These are phyloP conservation scores for Catalaphyllia jardinei DNA, from an alignment of 64 coral and sea anemone species.

Conservation along the genomic window DNA sequence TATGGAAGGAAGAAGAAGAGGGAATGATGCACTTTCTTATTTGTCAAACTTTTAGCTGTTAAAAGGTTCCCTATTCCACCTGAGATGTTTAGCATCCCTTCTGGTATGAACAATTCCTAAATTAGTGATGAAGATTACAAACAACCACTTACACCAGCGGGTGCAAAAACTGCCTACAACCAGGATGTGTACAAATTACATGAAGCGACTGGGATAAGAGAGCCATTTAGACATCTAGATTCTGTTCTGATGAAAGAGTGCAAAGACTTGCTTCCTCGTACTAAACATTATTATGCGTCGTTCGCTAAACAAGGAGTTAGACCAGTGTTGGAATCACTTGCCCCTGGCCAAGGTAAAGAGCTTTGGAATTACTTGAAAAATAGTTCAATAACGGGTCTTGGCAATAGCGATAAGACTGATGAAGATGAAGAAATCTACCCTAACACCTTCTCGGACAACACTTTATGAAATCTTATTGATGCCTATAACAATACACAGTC, in stretches of 20 bases:
- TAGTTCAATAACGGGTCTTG: constrained; percentile 32
- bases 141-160: constrained; percentile 18
- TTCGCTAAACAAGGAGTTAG: constrained; percentile 38
- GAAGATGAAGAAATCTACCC: constrained; percentile 24
- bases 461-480: constrained; percentile 35
- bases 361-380: constrained; percentile 42
- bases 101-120: constrained; percentile 17
- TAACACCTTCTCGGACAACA: constrained; percentile 42
- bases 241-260: constrained; percentile 23
- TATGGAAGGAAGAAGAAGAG: too few relatives aligned
- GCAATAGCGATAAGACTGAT: constrained; percentile 29
- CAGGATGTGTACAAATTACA: constrained; percentile 35
- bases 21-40: too few relatives aligned
- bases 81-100: constrained; percentile 17
- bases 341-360: constrained; percentile 35
- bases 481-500: constrained; percentile 50
- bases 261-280: constrained; percentile 30
- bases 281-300: constrained; percentile 36
- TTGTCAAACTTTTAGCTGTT: too few relatives aligned
- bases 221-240: constrained; percentile 30
- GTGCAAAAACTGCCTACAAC: constrained; percentile 26
- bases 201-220: constrained; percentile 20
- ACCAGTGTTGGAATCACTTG: constrained; percentile 41
- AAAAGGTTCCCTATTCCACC: constrained; percentile 26
- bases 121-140: constrained; percentile 36